Evolutionary conservation across 2,113 vertebrate species (phyloP), one percentile per base, ranked within the genome.

Genomic region (Amia ocellicauda): DNA sequence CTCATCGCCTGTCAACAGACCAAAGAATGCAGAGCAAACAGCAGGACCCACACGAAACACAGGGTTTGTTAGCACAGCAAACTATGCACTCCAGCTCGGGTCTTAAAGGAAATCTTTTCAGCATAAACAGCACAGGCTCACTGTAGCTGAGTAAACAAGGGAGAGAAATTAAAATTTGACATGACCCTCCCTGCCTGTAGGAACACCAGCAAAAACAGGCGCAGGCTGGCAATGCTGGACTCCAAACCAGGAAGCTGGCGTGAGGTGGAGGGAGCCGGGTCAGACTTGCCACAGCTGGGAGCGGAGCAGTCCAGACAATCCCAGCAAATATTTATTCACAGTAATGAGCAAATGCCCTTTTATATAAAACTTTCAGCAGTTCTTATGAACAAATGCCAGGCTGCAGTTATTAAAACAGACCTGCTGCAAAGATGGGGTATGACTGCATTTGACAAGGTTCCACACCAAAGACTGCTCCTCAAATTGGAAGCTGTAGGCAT

Each of bases 11-110:
- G 78, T 79, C 80, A 82, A 74, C 58, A 84, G 72, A 58, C 74
- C 65, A 56, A 27, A 68, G 82, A 80, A 68, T 66, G 57, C 63
- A 66, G 60, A 81, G 83, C 74, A 86, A 88, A 88, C 79, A 81
- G 5, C 58, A 62, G 69, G 56, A 42, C 68, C 76, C 71, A 53
- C 77, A 68, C 69, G 56, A 81, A 85, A 79, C 73, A 71, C 75
- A 79, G 71, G n/a, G 71, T 70, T 78, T 87, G 85, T 85, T 86
- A 85, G 84, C 78, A 67, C 66, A 82, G 79, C 57, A 83, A 88
- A 83, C 66, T 66, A 70, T 67, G 66, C 74, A 77, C 79, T 74
- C 59, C 68, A 83, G 62, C 0, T 51, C 63, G n/a, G n/a, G 75
- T 68, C 86, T 80, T 74, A 60, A 72, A 81, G 69, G 75, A 72